A percentile compares a stretch with the other conserved stretches of the same genome.
Evolutionary conservation across 2,888 invertebrate species (phyloP).

Genomic region (Thera britannica): DNA sequence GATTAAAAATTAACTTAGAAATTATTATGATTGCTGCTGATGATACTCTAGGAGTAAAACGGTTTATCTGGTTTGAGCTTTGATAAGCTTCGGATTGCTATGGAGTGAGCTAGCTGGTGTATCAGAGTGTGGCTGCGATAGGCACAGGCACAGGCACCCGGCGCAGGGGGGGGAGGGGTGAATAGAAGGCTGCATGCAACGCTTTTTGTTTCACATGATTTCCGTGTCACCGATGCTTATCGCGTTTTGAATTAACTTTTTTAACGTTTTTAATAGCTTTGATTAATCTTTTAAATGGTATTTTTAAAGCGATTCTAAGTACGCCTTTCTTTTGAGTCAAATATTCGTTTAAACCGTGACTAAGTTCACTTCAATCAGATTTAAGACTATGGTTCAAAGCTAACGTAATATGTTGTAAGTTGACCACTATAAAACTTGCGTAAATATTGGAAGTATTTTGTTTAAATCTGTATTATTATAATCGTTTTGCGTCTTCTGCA

Average conservation of each 20-base stretch:
- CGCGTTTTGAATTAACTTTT: slow-evolving; percentile 45
- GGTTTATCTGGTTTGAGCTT: too few species aligned
- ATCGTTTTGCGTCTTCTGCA: neutral
- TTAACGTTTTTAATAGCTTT: slow-evolving; percentile 31
- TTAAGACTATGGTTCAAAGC: too few species aligned
- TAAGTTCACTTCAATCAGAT: neutral
- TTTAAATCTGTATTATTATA: too few species aligned
- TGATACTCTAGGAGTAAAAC: too few species aligned
- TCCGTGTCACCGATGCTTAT: slow-evolving; percentile 49
- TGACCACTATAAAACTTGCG: too few species aligned
- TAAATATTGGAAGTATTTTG: too few species aligned
- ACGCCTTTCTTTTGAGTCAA: neutral
- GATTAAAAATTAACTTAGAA: too few species aligned
- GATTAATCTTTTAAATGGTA: slow-evolving; percentile 28
- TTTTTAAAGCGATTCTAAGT: slow-evolving; percentile 22
- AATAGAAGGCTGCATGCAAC: slow-evolving; percentile 55
- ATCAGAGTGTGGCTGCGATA: slow-evolving; percentile 1
- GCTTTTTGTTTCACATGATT: slow-evolving; percentile 47
- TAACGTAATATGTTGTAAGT: too few species aligned
- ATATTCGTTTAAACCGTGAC: neutral
- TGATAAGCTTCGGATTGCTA: too few species aligned
- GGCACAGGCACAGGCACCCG: slow-evolving; percentile 20
- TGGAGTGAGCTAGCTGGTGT: slow-evolving; percentile 11
- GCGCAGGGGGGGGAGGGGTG: slow-evolving; percentile 37
- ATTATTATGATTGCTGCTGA: too few species aligned